Evolutionary conservation across 2,113 vertebrate species (phyloP).

Genomic region (Pomatostomus ruficeps): DNA sequence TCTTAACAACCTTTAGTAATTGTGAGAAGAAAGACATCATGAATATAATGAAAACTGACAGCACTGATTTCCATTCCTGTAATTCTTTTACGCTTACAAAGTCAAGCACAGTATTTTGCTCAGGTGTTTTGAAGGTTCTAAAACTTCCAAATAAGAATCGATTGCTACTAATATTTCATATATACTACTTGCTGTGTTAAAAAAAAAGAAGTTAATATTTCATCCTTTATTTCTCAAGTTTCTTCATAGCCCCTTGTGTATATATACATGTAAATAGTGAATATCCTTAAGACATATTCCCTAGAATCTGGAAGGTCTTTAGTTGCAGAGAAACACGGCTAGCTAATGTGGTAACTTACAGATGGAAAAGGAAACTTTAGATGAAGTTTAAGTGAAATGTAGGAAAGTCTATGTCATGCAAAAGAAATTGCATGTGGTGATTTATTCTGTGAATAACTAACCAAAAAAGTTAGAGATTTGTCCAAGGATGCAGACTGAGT

Average conservation of each 20-base stretch:
- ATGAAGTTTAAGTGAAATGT: neutral
- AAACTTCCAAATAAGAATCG: neutral
- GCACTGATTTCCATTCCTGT: slow-evolving; percentile 18
- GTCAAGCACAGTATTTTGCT: neutral
- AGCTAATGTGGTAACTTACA: neutral
- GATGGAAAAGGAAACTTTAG: neutral
- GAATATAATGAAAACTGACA: slow-evolving; percentile 67
- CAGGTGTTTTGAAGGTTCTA: neutral
- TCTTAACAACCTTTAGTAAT: slow-evolving; percentile 57
- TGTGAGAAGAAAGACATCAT: slow-evolving; percentile 20
- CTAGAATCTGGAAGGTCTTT: neutral
- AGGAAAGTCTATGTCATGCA: neutral
- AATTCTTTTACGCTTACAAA: neutral
- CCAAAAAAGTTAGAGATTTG: neutral
- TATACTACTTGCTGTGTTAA: neutral
- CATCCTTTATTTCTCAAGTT: neutral
- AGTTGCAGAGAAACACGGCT: neutral
- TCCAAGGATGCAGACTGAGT: neutral
- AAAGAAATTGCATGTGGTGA: neutral
- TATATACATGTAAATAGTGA: neutral
- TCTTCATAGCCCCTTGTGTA: neutral
- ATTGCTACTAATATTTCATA: neutral
- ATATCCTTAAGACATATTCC: neutral
- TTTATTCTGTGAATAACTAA: neutral
- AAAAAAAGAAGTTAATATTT: neutral